Evolutionary conservation across 2,113 vertebrate species (phyloP).

Genomic region (Sminthopsis crassicaudata): DNA sequence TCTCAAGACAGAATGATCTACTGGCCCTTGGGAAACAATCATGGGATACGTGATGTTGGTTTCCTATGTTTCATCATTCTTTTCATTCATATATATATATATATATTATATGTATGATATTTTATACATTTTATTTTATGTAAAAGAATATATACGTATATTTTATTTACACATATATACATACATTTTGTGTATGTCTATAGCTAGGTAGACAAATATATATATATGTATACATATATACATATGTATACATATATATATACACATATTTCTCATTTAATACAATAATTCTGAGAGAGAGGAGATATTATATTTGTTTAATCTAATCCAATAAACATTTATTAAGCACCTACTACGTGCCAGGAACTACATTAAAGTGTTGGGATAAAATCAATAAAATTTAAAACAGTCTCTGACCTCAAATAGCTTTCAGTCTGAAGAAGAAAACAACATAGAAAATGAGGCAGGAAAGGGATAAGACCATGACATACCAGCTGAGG

Average conservation of each 20-base stretch:
- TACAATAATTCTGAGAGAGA: background rate
- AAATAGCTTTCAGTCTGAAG: background rate
- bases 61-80: background rate
- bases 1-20: background rate
- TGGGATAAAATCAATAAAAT: background rate
- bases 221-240: too few relatives aligned
- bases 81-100: background rate
- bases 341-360: background rate
- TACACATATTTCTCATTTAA: background rate
- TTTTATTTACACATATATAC: too few relatives aligned
- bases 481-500: background rate
- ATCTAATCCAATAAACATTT: background rate
- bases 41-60: background rate
- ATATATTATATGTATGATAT: too few relatives aligned
- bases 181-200: too few relatives aligned
- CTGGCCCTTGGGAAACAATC: background rate
- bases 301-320: background rate
- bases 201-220: too few relatives aligned
- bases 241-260: too few relatives aligned
- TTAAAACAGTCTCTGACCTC: background rate
- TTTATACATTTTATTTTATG: too few relatives aligned
- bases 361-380: background rate
- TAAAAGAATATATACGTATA: too few relatives aligned
- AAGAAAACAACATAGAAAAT: background rate
- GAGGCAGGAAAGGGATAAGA: background rate